Evolutionary conservation across 1,140 invertebrate genomes (phyloP), one percentile per base, ranked within the genome.

Genomic region (Ruditapes philippinarum): DNA sequence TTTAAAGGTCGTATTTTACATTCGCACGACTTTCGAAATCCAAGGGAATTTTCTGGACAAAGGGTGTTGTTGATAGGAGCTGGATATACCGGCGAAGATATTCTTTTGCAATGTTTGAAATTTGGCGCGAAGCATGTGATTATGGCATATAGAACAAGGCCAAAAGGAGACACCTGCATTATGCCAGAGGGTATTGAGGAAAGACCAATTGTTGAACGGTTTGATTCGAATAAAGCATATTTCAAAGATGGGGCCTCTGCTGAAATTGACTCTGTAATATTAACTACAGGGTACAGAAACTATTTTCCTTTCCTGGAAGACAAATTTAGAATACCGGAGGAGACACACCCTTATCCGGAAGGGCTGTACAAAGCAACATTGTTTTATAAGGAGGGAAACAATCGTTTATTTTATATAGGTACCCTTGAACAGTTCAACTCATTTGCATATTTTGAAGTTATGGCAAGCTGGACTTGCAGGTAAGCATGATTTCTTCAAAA

Each of bases 1-100:
- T 90, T 86, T 73, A 17, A 17, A 40, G 89, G 89, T n/a, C 25
- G 82, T 19, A 45, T 90, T 14, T 22, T 90, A n/a, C 89, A 90
- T 38, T 42, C 74, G 1, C 89, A 90, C 36, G 76, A 90, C 31
- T 81, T 90, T 25, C 38, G 76, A 9, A 42, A 89, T 36, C 70
- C 54, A 0, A 51, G 22, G 7, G 51, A 80, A n/a, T 90, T 81
- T 62, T 86, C 85, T 62, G 65, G 40, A 25, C 74, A 90, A 82
- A 40, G 49, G 0, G 5, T 90, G 11, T 42, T 90, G 36, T n/a
- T 86, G 0, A 65, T 90, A 9, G 89, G 89, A 0, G 31, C 40
- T 0, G 62, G 74, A 36, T 86, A 68, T 49, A 85, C 89, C 9
- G 89, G 82, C 0, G 82, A 81, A n/a, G 89, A 90, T 40, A 74